Evolutionary conservation across 92 coral and sea anemone species (phyloP).

Genomic region (Porites rus): DNA sequence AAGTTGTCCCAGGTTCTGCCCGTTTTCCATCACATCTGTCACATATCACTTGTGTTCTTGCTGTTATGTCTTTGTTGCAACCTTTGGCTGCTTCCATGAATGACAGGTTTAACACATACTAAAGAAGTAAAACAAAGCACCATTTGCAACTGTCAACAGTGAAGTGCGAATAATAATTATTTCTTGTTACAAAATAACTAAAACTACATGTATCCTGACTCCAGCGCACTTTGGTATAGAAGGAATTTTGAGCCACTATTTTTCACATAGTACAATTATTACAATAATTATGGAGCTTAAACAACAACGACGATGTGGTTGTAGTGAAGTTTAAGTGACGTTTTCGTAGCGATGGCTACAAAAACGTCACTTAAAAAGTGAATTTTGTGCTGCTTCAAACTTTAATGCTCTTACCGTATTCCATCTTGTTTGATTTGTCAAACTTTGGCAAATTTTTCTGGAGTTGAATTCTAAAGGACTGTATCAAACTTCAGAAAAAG

Average conservation of each 20-base stretch:
- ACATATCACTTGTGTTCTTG: slow-evolving; percentile 83
- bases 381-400: too few relatives aligned
- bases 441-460: neutral
- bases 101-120: slow-evolving; percentile 93
- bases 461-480: too few relatives aligned
- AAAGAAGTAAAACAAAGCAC: neutral
- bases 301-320: too few relatives aligned
- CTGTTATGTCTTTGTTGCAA: slow-evolving; percentile 89
- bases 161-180: neutral
- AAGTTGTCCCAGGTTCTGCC: slow-evolving; percentile 98
- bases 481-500: neutral
- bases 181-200: neutral
- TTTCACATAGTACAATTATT: too few relatives aligned
- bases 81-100: slow-evolving; percentile 99
- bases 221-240: too few relatives aligned
- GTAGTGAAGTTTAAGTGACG: too few relatives aligned
- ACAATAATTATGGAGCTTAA: too few relatives aligned
- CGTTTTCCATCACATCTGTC: slow-evolving; percentile 90
- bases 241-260: too few relatives aligned
- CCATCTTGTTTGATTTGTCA: neutral
- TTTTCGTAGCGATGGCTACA: too few relatives aligned
- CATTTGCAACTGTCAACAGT: neutral
- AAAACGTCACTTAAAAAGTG: too few relatives aligned
- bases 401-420: too few relatives aligned
- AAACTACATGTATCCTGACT: too few relatives aligned